Percentiles rank a stretch among this genome's conserved stretches.
phyloP scores from a whole-genome alignment of 2,797 vertebrate species.

The Phataginus tetradactyla region DNA sequence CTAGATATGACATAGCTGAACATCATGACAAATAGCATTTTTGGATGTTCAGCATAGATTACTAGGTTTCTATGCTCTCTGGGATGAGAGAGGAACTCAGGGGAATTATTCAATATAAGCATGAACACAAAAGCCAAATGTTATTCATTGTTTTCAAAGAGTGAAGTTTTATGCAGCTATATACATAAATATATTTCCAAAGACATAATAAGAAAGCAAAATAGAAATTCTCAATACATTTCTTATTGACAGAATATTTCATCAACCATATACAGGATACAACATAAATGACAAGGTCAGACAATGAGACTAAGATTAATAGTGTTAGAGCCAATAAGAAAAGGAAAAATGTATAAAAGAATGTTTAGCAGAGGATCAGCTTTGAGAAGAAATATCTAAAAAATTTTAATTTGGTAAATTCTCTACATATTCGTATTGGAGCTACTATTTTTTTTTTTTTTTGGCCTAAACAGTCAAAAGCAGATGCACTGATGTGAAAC shows the following conservation, averaged over 20 bases:
- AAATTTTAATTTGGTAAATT: conserved; percentile 12
- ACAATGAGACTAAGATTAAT: not conserved
- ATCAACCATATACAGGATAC: not conserved
- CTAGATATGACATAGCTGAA: not conserved
- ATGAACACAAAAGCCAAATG: not conserved
- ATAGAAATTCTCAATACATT: not conserved
- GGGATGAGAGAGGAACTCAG: not conserved
- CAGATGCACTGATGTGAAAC: not conserved
- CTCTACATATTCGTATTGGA: not conserved
- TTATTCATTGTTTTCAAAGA: not conserved
- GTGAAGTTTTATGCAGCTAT: not conserved
- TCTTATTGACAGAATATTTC: conserved; percentile 38
- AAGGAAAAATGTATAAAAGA: not conserved
- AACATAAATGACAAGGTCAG: not conserved
- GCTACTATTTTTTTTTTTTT: not conserved
- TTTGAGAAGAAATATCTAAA: not conserved
- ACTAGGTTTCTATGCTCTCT: not conserved
- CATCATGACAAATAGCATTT: not conserved
- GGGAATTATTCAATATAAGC: not conserved
- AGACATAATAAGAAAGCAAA: not conserved
- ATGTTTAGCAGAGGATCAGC: not conserved
- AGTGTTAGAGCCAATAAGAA: not conserved
- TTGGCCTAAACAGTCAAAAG: not conserved
- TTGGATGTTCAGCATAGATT: not conserved
- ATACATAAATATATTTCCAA: conserved; percentile 14